Base-by-base conservation (phyloP, 1,140 invertebrate species). In the Pinna nobilis region DNA sequence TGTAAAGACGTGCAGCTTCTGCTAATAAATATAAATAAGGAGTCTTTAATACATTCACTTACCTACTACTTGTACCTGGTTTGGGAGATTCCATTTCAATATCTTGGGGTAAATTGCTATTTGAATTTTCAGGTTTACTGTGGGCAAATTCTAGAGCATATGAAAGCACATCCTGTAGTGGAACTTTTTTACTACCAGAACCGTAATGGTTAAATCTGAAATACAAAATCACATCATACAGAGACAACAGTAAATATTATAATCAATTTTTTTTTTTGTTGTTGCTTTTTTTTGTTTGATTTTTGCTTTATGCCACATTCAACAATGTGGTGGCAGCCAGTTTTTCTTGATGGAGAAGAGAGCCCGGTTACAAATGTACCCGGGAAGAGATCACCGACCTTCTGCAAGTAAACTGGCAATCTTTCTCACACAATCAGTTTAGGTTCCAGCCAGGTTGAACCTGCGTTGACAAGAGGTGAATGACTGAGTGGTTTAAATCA, bases 131-230 rank as follows among this genome's bases (percentile, higher is more conserved):
- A 37, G 78, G 64, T 66, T 83, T 76, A 50, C 64, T 79, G 50
- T 87, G 81, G 13, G 84, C 86, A 81, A 87, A 88, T 50, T 90
- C 88, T 47, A 90, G 82, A 44, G 88, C 85, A 77, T 86, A 89
- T 18, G 87, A 81, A 15, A 90, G 71, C 6, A 89, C 84, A 76
- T 90, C 88, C 63, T 86, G 84, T 20, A 90, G 79, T 6, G 89
- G 89, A 57, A 87, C 86, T 25, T 87, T 72, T 71, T 89, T 89
- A 51, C 73, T 78, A 33, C 88, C 87, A 28, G 84, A 86, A 15
- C 88, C 88, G 76, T 88, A 90, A 80, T 88, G 85, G 32, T 88
- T 76, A 80, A 87, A 89, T 73, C 88, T 89, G 72, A 23, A 74
- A 77, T 6, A 69, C 13, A n/a, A 61, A 53, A n/a, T n/a, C n/a